A percentile compares a stretch with the other conserved stretches of the same genome.
Conservation (phyloP, 2,888 invertebrate genomes). For the Dichetophora obliterata region DNA sequence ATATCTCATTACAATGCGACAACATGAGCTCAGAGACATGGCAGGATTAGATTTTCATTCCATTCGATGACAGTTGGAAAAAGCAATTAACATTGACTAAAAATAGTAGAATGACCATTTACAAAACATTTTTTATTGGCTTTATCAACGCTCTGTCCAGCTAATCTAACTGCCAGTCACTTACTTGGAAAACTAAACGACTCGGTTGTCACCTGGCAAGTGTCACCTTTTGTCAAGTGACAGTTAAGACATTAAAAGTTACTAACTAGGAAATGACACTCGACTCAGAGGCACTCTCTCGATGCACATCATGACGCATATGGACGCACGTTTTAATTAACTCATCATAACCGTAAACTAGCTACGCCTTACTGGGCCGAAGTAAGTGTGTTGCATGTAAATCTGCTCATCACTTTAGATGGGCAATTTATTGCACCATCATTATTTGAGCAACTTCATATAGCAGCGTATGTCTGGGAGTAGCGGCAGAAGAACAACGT, state of each 20-base stretch:
- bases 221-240: neutral
- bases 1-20: too few relatives aligned
- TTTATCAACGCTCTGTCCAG: neutral
- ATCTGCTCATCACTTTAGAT: conserved; percentile 67
- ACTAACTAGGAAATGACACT: conserved; percentile 2
- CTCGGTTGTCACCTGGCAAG: conserved; percentile 3
- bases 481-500: neutral
- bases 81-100: too few relatives aligned
- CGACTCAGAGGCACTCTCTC: neutral
- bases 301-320: conserved; percentile 45
- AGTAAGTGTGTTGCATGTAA: conserved; percentile 61
- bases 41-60: neutral
- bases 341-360: conserved; percentile 49
- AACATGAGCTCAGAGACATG: neutral
- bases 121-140: neutral
- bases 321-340: conserved; percentile 65
- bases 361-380: neutral
- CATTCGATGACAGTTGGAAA: too few relatives aligned
- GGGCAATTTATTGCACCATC: conserved; percentile 55
- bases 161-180: neutral
- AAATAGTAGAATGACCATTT: too few relatives aligned
- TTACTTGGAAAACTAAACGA: neutral
- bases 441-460: conserved; percentile 11
- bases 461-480: neutral
- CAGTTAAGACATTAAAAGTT: neutral